Percentiles rank a stretch among this genome's conserved stretches.
Conservation (phyloP, 2,888 invertebrate genomes). For the Lasius fuliginosus region DNA sequence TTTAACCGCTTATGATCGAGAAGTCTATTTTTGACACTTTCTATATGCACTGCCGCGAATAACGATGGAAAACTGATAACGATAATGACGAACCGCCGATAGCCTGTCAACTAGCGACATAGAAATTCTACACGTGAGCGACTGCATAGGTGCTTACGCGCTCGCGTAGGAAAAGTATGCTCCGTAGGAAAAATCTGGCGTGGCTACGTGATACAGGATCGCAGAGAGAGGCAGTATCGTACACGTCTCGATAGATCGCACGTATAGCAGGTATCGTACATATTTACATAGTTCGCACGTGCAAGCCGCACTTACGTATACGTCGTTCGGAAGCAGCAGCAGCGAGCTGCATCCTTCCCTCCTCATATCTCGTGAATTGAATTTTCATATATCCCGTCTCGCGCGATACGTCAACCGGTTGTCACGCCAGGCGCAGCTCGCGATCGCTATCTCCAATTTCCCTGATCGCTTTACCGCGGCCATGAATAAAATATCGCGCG, state of each 20-base stretch:
- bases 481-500: conserved; percentile 74
- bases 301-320: conserved; percentile 34
- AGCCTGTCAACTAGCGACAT: conserved; percentile 18
- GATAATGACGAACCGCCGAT: conserved; percentile 37
- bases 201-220: conserved; percentile 38
- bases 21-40: background rate
- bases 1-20: background rate
- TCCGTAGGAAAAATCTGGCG: conserved; percentile 38
- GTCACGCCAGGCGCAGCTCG: conserved; percentile 39
- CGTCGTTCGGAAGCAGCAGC: conserved; percentile 16
- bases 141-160: background rate
- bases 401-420: conserved; percentile 60
- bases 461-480: conserved; percentile 65
- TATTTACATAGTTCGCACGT: conserved; percentile 56
- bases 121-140: conserved; percentile 24
- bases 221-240: conserved; percentile 14
- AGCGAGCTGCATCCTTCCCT: conserved; percentile 24
- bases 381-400: conserved; percentile 68
- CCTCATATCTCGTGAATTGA: conserved; percentile 65
- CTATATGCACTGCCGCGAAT: background rate
- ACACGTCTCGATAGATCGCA: conserved; percentile 43
- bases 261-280: conserved; percentile 31
- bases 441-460: conserved; percentile 72
- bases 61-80: conserved; percentile 40
- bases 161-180: conserved; percentile 33